Base-by-base conservation (phyloP, 1,140 invertebrate genomes). In the Melitaea cinxia region DNA sequence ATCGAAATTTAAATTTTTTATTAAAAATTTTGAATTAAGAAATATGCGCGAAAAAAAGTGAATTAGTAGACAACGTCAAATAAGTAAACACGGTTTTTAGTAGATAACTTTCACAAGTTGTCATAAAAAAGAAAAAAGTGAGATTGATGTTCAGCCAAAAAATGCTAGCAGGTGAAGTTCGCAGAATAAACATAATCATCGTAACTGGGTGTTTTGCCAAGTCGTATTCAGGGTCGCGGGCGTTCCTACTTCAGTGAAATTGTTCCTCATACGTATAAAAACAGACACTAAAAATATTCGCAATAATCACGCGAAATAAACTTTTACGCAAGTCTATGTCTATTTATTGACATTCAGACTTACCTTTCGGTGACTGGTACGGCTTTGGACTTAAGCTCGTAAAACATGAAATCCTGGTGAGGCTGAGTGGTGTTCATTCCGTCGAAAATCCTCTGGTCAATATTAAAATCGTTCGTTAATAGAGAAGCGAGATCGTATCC, bases 401-500 rank as follows among this genome's bases (percentile, higher is more conserved):
- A 95, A 80, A 93, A 94, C 92, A 94, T 94, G 81, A 93, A 93
- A 78, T 94, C 94, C 91, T 93, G 93, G 64, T 87, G 92, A 53
- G 84, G 78, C 85, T 91, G 81, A 75, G 80, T 71, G 70, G 85
- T 75, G 35, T 85, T 92, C 92, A 87, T 92, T 84, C 85, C 93
- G 75, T 92, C 93, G 89, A 84, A 89, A 75, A 83, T 89, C 83
- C 83, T 92, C 83, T 88, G 92, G 82, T 84, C 91, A 80, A 82
- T 91, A 85, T 78, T 92, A 85, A 85, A 89, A 78, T 94, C 91
- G 69, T 92, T 92, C 70, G 92, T 85, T 69, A 92, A 83, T 39
- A 94, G 88, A 55, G 94, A 93, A 54, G 93, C 93, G 71, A 95
- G 91, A 91, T 95, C 94, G 75, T 94, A 95, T 65, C 93, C 94